Evolutionary conservation across 2,113 vertebrate genomes (phyloP), one percentile per base, ranked within the genome.

Genomic region (Chloebia gouldiae): DNA sequence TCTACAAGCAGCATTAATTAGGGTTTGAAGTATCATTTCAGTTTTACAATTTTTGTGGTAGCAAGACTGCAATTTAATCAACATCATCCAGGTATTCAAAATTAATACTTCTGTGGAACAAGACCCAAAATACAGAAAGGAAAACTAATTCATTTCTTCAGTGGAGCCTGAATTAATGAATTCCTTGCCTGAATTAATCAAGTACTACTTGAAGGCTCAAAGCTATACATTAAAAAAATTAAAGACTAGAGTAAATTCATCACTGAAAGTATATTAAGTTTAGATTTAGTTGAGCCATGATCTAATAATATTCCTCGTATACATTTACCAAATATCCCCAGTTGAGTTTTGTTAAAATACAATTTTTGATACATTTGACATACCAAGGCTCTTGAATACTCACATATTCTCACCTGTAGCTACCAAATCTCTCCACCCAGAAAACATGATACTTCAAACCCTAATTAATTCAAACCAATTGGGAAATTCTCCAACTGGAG

Each of bases 121-220:
- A 70, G 51, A 17, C 30, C 11, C 30, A 65, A 51, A 95, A 84
- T 30, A 88, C 6, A 80, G 66, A 66, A 76, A 54, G 5, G 10
- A 93, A 90, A 90, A 71, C 3, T 2, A 90, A 88, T 81, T 91
- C 9, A 72, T 89, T 95, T 92, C 40, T 69, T 93, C 56, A 81
- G 28, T 53, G 45, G 14, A 78, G 61, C n/a, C 47, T 86, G 53
- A 95, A 82, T 90, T 94, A 93, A 94, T 94, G 86, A 90, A 90
- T 88, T 91, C 11, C 33, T 65, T 88, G 59, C 42, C 42, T 31
- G 4, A 92, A 95, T 87, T 87, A 92, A 96, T 88, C 70, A 91
- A 64, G 42, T 82, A 40, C 63, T 82, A 81, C 21, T 81, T 85
- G 66, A 94, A 92, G 66, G 70, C 92, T 85, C 60, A 85, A 89